Base-by-base conservation (phyloP, 2,888 invertebrate genomes). In the Thecophora atra region DNA sequence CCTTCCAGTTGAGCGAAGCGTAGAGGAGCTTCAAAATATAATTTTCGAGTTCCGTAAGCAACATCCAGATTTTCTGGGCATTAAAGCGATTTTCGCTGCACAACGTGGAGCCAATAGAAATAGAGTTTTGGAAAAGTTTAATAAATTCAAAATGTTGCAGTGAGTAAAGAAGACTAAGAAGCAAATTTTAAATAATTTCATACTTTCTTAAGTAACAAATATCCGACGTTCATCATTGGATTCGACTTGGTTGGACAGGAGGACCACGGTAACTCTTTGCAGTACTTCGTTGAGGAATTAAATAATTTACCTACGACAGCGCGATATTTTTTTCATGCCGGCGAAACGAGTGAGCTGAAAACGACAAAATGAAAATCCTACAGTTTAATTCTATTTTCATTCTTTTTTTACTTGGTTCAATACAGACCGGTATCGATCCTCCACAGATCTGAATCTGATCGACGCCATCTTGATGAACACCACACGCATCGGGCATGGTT, bases 221-320 rank as follows among this genome's bases (percentile, higher is more conserved):
- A 80, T 78, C 91, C 91, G 0, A 80, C 88, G 62, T 89, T 90
- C 76, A 81, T 92, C 8, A 87, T 88, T 19, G 92, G 92, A 4
- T 91, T 91, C 73, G 92, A 92, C 84, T 84, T 92, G 60, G 91
- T 91, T 1, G 92, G 91, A 0, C 90, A 90, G 76, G 92, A 92
- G 83, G 91, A 92, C 77, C 87, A 87, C 54, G 91, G 91, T 0
- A 80, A 86, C 37, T 87, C 89, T 0, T 81, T 91, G 0, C 76
- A 84, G 37, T 72, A 78, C 6, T 81, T 84, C n/a, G 44, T 84
- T 3, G 67, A 78, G 0, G 78, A 76, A 7, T 60, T 87, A 0
- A 77, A 74, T 37, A 73, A 79, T 8, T 70, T 84, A 21, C 84
- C 86, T 5, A 64, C 77, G 28, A 78, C 77, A n/a, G 81, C 90